phyloP scores from a whole-genome alignment of 30 jellyfish, hydroid and myxozoan species.

The Hydractinia echinata region DNA sequence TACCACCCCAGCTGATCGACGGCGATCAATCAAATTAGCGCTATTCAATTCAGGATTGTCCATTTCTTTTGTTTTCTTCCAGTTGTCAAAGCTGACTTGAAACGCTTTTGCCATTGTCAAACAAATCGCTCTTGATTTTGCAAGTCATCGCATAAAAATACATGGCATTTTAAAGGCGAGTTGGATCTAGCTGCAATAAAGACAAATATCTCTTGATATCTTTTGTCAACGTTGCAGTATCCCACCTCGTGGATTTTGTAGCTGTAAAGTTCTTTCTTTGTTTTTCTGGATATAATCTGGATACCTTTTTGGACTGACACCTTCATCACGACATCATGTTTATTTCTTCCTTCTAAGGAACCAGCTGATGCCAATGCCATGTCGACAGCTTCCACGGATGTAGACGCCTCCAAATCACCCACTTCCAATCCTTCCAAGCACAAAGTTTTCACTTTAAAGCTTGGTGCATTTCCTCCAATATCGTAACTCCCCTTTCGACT shows the following conservation, averaged over 20 bases:
- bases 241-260: constrained; percentile 26
- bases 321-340: constrained; percentile 12
- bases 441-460: constrained; percentile 10
- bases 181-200: constrained; percentile 15
- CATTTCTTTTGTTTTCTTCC: constrained; percentile 22
- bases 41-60: not conserved
- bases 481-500: constrained; percentile 30
- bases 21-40: not conserved
- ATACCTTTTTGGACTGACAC: not conserved
- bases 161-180: not conserved
- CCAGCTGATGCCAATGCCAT: constrained; percentile 8
- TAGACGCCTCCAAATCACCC: not conserved
- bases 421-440: constrained; percentile 4
- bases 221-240: constrained; percentile 21
- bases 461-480: constrained; percentile 1
- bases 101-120: constrained; percentile 15
- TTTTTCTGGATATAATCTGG: not conserved
- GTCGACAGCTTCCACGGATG: constrained; percentile 13
- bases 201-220: constrained; percentile 9
- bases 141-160: constrained; percentile 15
- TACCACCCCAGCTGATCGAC: constrained; percentile 2
- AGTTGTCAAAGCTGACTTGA: constrained; percentile 6
- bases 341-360: constrained; percentile 1
- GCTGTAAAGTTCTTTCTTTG: not conserved
- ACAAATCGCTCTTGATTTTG: constrained; percentile 13